phyloP scores from a whole-genome alignment of 1,140 invertebrate genomes.

The Telenomus remus region DNA sequence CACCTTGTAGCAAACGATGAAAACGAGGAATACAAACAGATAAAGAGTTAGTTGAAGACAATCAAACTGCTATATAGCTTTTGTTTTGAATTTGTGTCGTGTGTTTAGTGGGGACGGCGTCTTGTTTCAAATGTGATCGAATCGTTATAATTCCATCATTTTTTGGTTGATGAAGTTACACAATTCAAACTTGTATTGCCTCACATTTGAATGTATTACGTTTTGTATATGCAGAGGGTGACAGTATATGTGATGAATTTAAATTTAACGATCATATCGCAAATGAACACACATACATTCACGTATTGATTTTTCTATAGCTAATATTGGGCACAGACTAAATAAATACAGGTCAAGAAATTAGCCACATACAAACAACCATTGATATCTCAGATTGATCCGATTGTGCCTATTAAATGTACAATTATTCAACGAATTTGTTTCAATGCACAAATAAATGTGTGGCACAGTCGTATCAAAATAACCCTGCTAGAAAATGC shows the following conservation, averaged over 20 bases:
- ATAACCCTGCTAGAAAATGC: too few relatives aligned
- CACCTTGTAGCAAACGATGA: slow-evolving; percentile 72
- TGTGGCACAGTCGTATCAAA: slow-evolving; percentile 33
- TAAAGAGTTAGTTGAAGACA: slow-evolving; percentile 70
- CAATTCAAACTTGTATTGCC: too few relatives aligned
- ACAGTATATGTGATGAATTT: slow-evolving; percentile 33
- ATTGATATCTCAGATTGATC: slow-evolving; percentile 35
- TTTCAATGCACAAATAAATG: neutral
- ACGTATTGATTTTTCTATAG: slow-evolving; percentile 45
- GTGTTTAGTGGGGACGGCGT: slow-evolving; percentile 21
- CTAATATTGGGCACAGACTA: slow-evolving; percentile 44
- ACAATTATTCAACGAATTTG: too few relatives aligned
- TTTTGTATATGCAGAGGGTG: slow-evolving; percentile 5
- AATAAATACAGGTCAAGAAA: slow-evolving; percentile 37
- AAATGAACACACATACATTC: slow-evolving; percentile 57
- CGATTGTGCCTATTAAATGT: slow-evolving; percentile 29
- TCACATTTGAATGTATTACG: slow-evolving; percentile 17
- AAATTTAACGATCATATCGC: slow-evolving; percentile 47
- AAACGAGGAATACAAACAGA: slow-evolving; percentile 72
- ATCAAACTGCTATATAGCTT: slow-evolving; percentile 19
- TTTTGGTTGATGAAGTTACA: too few relatives aligned
- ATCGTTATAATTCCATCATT: too few relatives aligned
- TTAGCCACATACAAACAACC: slow-evolving; percentile 53
- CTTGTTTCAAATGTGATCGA: too few relatives aligned
- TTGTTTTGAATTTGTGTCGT: slow-evolving; percentile 10